Base-by-base conservation (phyloP, 1,140 invertebrate genomes). In the Conus betulinus region DNA sequence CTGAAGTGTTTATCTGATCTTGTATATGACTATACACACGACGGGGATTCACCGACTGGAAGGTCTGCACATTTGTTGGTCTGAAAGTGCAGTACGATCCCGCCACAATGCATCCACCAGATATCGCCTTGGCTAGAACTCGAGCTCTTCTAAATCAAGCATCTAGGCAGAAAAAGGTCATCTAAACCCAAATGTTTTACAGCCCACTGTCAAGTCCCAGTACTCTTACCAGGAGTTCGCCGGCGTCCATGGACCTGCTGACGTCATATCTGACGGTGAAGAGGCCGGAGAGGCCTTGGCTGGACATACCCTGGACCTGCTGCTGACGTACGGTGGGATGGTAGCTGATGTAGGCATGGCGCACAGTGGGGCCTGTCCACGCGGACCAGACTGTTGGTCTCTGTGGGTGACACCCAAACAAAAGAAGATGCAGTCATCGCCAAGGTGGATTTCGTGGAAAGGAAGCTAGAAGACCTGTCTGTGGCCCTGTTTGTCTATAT, bases 241-340 rank as follows among this genome's bases (percentile, higher is more conserved):
- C 93, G 52, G 89, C 92, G 76, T 93, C 91, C 67, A 90, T 74
- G n/a, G 81, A 83, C 86, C n/a, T 90, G 57, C 91, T 90, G 17
- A 93, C 91, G 88, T 93, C 93, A 89, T 93, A 93, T 15, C 39
- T 60, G 83, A 89, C 85, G 25, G 92, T 87, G 85, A 93, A n/a
- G 78, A 91, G 78, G 1, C 92, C 92, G 15, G 91, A 90, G 23
- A 93, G 52, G 20, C 93, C 93, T 3, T 91, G 76, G 20, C 81
- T 78, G 5, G 90, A 91, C 20, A 76, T 84, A 3, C 86, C 67
- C 39, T 84, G 84, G 39, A 93, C 91, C n/a, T 93, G 90, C 57
- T 88, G 85, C n/a, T 87, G 71, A 55, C 74, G 82, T 11, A 63
- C 55, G 15, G 85, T 87, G 20, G 93, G 93, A 7, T 86, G 81